Evolutionary conservation across 2,113 vertebrate species (phyloP), one percentile per base, ranked within the genome.

Genomic region (Callipepla californica): DNA sequence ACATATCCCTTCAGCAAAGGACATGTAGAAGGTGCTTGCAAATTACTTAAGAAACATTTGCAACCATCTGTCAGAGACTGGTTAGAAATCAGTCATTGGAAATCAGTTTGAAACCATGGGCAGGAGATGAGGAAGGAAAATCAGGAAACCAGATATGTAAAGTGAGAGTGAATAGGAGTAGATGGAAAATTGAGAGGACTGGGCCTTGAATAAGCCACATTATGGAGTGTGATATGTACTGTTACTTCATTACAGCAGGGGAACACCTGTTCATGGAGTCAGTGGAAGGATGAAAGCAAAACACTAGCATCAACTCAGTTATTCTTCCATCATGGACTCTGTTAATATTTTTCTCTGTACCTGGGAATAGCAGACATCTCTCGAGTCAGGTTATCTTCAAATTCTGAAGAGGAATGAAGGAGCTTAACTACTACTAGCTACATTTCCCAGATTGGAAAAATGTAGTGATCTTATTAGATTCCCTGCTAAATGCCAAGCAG

Each of bases 211-310:
- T 32, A 65, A 87, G 22, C 3, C 11, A 16, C 28, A 25, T 5
- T 1, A 2, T 38, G 22, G 40, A 12, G 30, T 55, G 25, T 65
- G 77, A 82, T n/a, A 38, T 0, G 3, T 16, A 14, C 40, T 57
- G 34, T 6, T 38, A 11, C 13, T 53, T 48, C 45, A 19, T 38
- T 55, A 50, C 26, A 11, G 11, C 21, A 21, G 38, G 13, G 59
- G 57, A 80, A 66, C 22, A 44, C 16, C 51, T 44, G 7, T 44
- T 45, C 3, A 0, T 55, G 38, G 14, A 11, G 13, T 87, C 14
- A 44, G 11, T 44, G 45, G 11, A 75, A 66, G 40, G 18, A 44
- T 55, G 34, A 72, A 91, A 80, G 36, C 19, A 61, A 76, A 91
- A 65, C 55, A 22, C 21, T 59, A 34, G 17, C 63, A 87, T 15